Conservation (phyloP, 2,113 vertebrate species). For the Gopherus flavomarginatus region DNA sequence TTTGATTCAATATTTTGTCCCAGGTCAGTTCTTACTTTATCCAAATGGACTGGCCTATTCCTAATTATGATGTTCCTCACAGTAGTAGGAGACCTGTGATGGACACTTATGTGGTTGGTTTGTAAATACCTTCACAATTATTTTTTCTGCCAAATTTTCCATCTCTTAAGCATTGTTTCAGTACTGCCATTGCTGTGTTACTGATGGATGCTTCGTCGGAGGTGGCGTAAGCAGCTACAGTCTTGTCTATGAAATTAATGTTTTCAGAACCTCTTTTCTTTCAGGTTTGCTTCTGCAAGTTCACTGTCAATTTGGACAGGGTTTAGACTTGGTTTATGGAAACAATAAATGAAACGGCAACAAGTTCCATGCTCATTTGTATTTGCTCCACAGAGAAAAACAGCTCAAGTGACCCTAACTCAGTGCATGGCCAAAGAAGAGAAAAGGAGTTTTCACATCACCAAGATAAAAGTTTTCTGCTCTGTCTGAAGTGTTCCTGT, state of each 20-base stretch:
- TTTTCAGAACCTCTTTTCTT: neutral
- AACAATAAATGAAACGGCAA: neutral
- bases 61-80: neutral
- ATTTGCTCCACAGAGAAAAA: neutral
- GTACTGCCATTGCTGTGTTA: neutral
- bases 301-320: neutral
- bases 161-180: neutral
- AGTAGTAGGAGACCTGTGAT: neutral
- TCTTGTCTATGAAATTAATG: neutral
- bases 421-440: neutral
- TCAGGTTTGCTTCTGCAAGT: neutral
- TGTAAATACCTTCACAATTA: neutral
- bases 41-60: neutral
- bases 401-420: neutral
- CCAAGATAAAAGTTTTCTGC: neutral
- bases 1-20: neutral
- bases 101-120: neutral
- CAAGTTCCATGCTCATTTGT: neutral
- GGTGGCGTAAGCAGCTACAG: neutral
- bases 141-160: neutral
- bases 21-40: neutral
- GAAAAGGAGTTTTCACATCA: neutral
- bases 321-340: neutral
- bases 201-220: neutral
- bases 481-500: neutral